These are phyloP conservation scores for Sphaerodactylus townsendi DNA, from an alignment of 2,113 vertebrate genomes.

Conservation along the genomic window DNA sequence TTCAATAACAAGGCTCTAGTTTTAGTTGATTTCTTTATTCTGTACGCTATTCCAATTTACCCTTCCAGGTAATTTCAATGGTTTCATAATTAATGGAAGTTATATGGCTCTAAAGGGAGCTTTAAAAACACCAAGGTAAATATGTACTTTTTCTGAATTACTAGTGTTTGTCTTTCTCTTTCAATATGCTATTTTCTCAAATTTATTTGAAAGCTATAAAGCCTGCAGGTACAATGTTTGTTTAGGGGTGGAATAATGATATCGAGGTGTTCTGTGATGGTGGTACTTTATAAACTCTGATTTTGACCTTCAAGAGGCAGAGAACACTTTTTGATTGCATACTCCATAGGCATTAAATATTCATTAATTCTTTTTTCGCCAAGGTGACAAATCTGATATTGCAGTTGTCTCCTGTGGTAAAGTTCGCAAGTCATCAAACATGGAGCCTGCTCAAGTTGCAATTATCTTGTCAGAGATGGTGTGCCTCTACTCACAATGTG, in stretches of 20 bases:
- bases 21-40: too few relatives aligned
- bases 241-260: slow-evolving; percentile 48
- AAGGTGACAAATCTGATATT: slow-evolving; percentile 50
- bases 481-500: slow-evolving; percentile 11
- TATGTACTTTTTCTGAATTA: slow-evolving; percentile 14
- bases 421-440: slow-evolving; percentile 49
- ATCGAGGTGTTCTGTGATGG: slow-evolving; percentile 38
- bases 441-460: slow-evolving; percentile 4
- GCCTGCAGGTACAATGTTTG: slow-evolving; percentile 28
- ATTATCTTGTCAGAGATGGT: slow-evolving; percentile 45
- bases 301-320: slow-evolving; percentile 50
- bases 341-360: slow-evolving; percentile 52
- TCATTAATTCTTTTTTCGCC: slow-evolving; percentile 41
- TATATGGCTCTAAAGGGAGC: slow-evolving; percentile 13
- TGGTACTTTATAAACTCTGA: slow-evolving; percentile 46
- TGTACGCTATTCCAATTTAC: slow-evolving; percentile 47
- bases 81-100: slow-evolving; percentile 46
- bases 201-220: slow-evolving; percentile 40
- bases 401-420: slow-evolving; percentile 58
- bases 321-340: slow-evolving; percentile 49
- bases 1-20: too few relatives aligned
- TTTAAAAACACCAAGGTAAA: slow-evolving; percentile 42
- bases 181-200: slow-evolving; percentile 37
- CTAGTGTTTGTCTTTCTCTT: slow-evolving; percentile 26
- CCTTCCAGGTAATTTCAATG: slow-evolving; percentile 38